Conservation (phyloP, 2,888 invertebrate genomes). For the Rosalia funebris region DNA sequence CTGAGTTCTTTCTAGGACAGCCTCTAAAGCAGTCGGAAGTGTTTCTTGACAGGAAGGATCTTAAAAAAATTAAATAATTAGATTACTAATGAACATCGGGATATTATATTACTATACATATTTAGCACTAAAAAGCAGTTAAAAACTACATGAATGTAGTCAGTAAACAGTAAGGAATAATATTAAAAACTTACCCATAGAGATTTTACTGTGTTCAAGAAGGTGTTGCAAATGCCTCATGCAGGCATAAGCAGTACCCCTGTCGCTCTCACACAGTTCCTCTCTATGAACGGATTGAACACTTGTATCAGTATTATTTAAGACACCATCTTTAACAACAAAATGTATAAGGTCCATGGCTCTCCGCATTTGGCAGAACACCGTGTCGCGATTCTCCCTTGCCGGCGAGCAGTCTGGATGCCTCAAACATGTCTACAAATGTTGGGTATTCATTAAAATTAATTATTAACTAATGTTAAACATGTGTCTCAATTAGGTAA, state of each 20-base stretch:
- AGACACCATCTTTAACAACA: slow-evolving; percentile 95
- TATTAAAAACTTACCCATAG: slow-evolving; percentile 65
- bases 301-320: slow-evolving; percentile 64
- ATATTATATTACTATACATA: no score
- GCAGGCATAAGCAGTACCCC: slow-evolving; percentile 82
- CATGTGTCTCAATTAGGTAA: no score
- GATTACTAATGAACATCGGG: background rate
- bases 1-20: slow-evolving; percentile 93
- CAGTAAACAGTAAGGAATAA: no score
- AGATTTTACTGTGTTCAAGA: slow-evolving; percentile 87
- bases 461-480: no score
- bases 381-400: slow-evolving; percentile 95
- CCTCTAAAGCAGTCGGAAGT: slow-evolving; percentile 86
- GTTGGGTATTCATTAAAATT: slow-evolving; percentile 18
- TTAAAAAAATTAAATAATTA: slow-evolving; percentile 41
- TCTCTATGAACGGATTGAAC: slow-evolving; percentile 64
- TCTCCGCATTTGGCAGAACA: slow-evolving; percentile 96
- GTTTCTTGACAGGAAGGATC: slow-evolving; percentile 74
- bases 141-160: no score
- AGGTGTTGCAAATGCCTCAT: slow-evolving; percentile 86
- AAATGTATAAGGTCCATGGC: slow-evolving; percentile 98
- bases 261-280: slow-evolving; percentile 70
- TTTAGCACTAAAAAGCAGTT: no score
- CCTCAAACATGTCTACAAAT: slow-evolving; percentile 83
- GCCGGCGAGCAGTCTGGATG: slow-evolving; percentile 95